Percentiles rank a stretch among this genome's conserved stretches.
These are phyloP conservation scores for Tokudaia tokunoshimensis DNA, from an alignment of 2,797 vertebrate genomes.

Conservation along the genomic window DNA sequence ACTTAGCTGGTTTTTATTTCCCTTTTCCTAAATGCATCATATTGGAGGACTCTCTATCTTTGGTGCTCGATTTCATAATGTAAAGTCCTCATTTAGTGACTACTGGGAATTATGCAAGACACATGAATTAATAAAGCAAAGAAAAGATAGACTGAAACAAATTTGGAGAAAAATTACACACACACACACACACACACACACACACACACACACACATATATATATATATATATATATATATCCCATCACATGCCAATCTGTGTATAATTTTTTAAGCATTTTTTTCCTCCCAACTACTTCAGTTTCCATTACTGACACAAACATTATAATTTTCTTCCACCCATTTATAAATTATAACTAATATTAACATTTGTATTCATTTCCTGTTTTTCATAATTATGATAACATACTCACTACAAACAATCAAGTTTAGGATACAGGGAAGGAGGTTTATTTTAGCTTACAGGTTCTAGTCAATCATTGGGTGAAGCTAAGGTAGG, in stretches of 20 bases:
- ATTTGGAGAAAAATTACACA: conserved; percentile 7
- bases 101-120: not conserved
- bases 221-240: not conserved
- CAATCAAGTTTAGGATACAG: too few species aligned
- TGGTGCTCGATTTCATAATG: not conserved
- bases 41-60: not conserved
- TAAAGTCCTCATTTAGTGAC: not conserved
- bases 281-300: not conserved
- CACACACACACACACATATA: too few species aligned
- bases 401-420: not conserved
- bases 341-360: not conserved
- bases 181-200: too few species aligned
- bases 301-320: not conserved
- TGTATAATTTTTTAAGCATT: not conserved
- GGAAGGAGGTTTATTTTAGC: not conserved
- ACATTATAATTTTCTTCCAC: not conserved
- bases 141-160: not conserved
- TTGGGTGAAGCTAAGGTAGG: too few species aligned
- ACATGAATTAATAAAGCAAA: not conserved
- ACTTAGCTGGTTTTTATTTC: conserved; percentile 8
- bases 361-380: not conserved
- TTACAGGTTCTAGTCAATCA: not conserved
- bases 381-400: not conserved
- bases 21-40: conserved; percentile 31
- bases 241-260: not conserved